phyloP scores from a whole-genome alignment of 53 echinoderm and acorn worm genomes.

The Pentamera pediparva region DNA sequence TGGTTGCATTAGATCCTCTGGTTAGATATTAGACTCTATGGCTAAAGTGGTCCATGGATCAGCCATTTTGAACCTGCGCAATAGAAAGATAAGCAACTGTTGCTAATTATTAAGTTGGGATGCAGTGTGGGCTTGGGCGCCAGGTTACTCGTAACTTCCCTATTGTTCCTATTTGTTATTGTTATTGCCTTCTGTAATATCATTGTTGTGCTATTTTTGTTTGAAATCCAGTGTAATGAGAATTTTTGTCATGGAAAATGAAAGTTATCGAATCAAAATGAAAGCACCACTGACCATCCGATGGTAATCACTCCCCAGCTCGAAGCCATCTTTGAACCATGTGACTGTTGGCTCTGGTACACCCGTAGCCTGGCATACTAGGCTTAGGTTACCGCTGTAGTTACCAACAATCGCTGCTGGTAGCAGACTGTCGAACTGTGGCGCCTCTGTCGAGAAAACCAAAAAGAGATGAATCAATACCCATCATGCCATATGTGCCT shows the following conservation, averaged over 20 bases:
- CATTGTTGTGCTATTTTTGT: neutral
- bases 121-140: too few species aligned
- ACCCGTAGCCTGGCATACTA: slow-evolving; percentile 54
- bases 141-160: too few species aligned
- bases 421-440: slow-evolving; percentile 24
- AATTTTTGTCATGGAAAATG: neutral
- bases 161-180: neutral
- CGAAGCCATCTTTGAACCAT: slow-evolving; percentile 55
- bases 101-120: too few species aligned
- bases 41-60: too few species aligned
- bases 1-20: too few species aligned
- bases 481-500: too few species aligned
- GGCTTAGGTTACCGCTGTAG: slow-evolving; percentile 22
- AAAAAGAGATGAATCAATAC: neutral
- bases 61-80: too few species aligned
- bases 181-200: neutral
- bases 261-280: neutral
- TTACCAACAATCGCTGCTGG: slow-evolving; percentile 32
- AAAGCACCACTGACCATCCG: slow-evolving; percentile 30
- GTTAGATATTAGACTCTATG: too few species aligned
- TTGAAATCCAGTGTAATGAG: neutral
- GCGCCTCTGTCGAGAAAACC: slow-evolving; percentile 28
- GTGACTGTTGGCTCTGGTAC: slow-evolving; percentile 44
- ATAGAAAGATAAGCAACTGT: too few species aligned
- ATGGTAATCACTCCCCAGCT: slow-evolving; percentile 40